phyloP scores from a whole-genome alignment of 2,888 invertebrate genomes.

The Diogma glabrata region DNA sequence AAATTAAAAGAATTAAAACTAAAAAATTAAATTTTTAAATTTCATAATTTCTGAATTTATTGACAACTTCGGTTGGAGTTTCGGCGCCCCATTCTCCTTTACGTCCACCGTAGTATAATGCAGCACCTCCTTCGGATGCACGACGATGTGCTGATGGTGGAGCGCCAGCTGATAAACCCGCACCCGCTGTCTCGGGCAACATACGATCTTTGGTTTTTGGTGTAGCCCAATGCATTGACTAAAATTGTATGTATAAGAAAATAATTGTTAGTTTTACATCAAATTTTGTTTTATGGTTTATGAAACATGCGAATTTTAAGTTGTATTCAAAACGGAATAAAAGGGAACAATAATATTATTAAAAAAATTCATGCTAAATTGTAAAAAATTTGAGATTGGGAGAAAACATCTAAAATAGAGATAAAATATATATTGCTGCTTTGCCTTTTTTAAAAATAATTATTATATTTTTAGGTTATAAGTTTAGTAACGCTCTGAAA shows the following conservation, averaged over 20 bases:
- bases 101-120: constrained; percentile 50
- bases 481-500: no score
- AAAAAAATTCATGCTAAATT: no score
- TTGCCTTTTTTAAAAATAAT: no score
- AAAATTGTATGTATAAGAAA: constrained; percentile 24
- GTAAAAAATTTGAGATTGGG: no score
- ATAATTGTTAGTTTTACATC: no score
- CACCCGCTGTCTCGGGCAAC: constrained; percentile 46
- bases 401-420: no score
- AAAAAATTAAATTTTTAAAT: constrained; percentile 47
- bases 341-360: no score
- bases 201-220: constrained; percentile 85
- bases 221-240: constrained; percentile 90
- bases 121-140: constrained; percentile 81
- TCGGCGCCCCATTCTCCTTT: constrained; percentile 56
- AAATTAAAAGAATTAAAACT: background rate
- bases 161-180: constrained; percentile 43
- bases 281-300: no score
- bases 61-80: constrained; percentile 63
- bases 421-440: no score
- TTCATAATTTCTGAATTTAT: constrained; percentile 84
- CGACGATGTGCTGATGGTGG: constrained; percentile 52
- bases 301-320: no score
- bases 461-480: no score
- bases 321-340: no score